Evolutionary conservation across 2,113 vertebrate species (phyloP).

Genomic region (Agapornis roseicollis): DNA sequence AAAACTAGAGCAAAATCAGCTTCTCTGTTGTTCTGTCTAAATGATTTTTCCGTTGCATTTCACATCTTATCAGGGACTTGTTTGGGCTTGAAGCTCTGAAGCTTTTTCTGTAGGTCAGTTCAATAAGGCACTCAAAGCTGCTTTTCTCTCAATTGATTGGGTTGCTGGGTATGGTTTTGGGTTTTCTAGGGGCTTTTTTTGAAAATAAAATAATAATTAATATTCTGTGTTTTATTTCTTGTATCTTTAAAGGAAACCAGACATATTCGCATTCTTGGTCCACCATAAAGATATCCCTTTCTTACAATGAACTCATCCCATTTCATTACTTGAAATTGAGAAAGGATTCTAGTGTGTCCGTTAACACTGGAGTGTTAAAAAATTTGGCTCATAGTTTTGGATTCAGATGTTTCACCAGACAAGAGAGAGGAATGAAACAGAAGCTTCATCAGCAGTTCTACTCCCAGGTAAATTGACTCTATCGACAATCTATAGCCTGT

Average conservation of each 20-base stretch:
- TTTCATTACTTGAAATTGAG: background rate
- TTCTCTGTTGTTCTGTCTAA: slow-evolving; percentile 59
- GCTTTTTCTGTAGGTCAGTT: slow-evolving; percentile 64
- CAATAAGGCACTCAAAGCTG: slow-evolving; percentile 61
- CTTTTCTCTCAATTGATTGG: slow-evolving; percentile 64
- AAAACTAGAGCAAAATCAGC: slow-evolving; percentile 66
- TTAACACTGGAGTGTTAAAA: background rate
- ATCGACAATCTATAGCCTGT: background rate
- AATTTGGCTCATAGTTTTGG: background rate
- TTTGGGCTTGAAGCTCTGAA: slow-evolving; percentile 53
- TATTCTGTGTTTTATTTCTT: background rate
- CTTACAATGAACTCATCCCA: background rate
- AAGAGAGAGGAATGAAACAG: background rate
- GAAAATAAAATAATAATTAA: background rate
- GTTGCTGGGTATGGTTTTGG: background rate
- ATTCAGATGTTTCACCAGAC: background rate
- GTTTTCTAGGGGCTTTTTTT: background rate
- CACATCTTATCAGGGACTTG: slow-evolving; percentile 65
- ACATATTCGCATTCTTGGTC: background rate
- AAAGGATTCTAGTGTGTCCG: background rate
- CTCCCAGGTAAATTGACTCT: background rate
- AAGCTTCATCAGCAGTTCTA: rapidly evolving
- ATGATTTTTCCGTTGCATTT: slow-evolving; percentile 71
- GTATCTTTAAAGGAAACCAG: background rate
- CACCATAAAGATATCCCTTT: background rate